These are phyloP conservation scores for Dioctria rufipes DNA, from an alignment of 2,888 invertebrate genomes.

Conservation along the genomic window DNA sequence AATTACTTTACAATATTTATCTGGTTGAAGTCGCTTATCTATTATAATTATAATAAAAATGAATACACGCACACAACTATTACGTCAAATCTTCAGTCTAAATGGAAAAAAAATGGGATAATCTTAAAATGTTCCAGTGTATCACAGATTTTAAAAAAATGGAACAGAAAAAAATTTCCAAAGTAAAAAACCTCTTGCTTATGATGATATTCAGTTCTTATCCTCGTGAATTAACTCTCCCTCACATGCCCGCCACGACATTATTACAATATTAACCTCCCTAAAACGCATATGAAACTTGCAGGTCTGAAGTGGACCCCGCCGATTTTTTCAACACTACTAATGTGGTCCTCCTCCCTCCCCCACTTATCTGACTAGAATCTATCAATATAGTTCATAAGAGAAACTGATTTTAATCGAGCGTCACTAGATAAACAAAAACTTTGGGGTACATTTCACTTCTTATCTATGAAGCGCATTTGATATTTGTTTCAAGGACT, in stretches of 20 bases:
- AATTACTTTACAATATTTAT: constrained; percentile 39
- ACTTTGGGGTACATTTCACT: constrained; percentile 2
- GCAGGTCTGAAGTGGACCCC: background rate
- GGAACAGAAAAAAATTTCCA: constrained; percentile 49
- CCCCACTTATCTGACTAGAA: constrained; percentile 37
- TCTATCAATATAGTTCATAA: constrained; percentile 35
- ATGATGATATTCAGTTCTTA: constrained; percentile 42
- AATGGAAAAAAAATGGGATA: constrained; percentile 30
- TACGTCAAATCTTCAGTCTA: constrained; percentile 38
- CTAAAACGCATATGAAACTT: constrained; percentile 14
- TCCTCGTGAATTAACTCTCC: constrained; percentile 6
- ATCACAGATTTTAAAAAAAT: constrained; percentile 48
- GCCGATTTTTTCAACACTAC: background rate
- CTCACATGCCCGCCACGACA: background rate
- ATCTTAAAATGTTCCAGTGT: constrained; percentile 46
- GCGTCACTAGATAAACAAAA: constrained; percentile 13
- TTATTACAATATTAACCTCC: too few species aligned
- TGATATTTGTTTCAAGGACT: constrained; percentile 71
- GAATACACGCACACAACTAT: background rate
- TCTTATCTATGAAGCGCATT: constrained; percentile 72
- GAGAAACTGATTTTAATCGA: constrained; percentile 38
- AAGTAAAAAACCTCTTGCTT: constrained; percentile 29
- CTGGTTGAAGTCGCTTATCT: constrained; percentile 40
- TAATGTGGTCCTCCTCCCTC: background rate
- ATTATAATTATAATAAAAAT: constrained; percentile 31